Conservation (phyloP, 1,140 invertebrate genomes). For the Eciton burchellii region DNA sequence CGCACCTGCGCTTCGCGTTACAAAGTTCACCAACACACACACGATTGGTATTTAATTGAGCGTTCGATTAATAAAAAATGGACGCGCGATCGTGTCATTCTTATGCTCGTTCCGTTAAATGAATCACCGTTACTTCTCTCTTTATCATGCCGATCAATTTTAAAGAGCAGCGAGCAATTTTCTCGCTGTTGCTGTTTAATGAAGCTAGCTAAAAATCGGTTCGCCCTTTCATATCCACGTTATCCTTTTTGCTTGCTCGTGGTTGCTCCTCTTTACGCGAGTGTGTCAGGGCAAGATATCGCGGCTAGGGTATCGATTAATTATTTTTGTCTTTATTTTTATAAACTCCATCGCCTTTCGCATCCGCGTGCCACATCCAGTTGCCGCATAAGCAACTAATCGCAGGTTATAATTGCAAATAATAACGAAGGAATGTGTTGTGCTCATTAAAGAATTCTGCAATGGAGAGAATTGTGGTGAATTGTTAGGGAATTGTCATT, state of each 20-base stretch:
- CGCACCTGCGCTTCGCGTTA: too few species aligned
- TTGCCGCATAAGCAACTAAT: conserved; percentile 27
- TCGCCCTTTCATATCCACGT: background rate
- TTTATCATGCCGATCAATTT: conserved; percentile 34
- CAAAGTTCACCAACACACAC: too few species aligned
- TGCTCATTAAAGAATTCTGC: conserved; percentile 10
- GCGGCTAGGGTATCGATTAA: conserved; percentile 50
- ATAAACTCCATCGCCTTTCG: conserved; percentile 21
- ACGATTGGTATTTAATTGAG: background rate
- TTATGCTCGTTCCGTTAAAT: conserved; percentile 9
- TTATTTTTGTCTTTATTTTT: conserved; percentile 54
- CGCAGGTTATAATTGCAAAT: conserved; percentile 20
- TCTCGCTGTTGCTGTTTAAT: conserved; percentile 22
- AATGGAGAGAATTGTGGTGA: background rate
- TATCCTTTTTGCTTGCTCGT: conserved; percentile 41
- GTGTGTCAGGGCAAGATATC: conserved; percentile 34
- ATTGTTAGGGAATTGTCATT: background rate
- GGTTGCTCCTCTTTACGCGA: conserved; percentile 27
- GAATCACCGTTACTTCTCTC: background rate
- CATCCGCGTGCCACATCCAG: background rate
- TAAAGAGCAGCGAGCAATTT: conserved; percentile 32
- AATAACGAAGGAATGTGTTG: background rate
- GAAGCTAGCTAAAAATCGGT: conserved; percentile 16
- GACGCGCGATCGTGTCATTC: background rate
- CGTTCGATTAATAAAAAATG: background rate